A percentile compares a stretch with the other conserved stretches of the same genome.
Evolutionary conservation across 2,797 vertebrate genomes (phyloP).

Genomic region (Limnodromus scolopaceus): DNA sequence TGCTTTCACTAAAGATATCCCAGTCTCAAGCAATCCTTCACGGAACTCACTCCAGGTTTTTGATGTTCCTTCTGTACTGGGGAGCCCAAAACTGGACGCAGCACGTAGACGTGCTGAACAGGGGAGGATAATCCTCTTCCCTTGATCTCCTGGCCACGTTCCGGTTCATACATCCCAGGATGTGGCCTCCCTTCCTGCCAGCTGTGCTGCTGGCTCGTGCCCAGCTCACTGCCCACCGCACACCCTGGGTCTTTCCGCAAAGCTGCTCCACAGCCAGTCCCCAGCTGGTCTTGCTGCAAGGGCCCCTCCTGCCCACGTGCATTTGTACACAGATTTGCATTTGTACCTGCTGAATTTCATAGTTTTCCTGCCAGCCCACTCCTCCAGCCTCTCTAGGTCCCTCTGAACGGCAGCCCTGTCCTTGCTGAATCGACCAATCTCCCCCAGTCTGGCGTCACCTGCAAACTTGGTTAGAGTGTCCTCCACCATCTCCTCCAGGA

Average conservation of each 20-base stretch:
- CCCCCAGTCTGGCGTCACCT: not conserved
- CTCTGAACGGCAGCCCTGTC: not conserved
- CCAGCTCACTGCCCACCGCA: rapidly evolving
- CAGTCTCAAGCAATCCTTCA: not conserved
- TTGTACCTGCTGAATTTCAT: not conserved
- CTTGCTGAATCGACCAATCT: rapidly evolving
- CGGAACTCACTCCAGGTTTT: not conserved
- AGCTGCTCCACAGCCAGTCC: not conserved
- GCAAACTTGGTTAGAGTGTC: rapidly evolving
- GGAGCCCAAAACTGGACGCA: not conserved
- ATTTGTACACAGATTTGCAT: too few relatives aligned
- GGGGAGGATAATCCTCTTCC: not conserved
- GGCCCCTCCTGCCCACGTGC: not conserved
- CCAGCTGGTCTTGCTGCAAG: not conserved
- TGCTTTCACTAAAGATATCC: not conserved
- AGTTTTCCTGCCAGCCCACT: not conserved
- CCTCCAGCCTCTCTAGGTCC: not conserved
- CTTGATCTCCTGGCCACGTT: rapidly evolving
- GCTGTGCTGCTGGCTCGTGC: not conserved
- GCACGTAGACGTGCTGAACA: rapidly evolving
- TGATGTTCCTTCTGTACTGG: not conserved
- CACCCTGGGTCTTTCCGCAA: not conserved
- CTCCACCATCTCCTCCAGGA: not conserved
- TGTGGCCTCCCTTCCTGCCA: not conserved
- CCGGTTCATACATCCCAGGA: rapidly evolving